Base-by-base conservation (phyloP, 92 coral and sea anemone genomes). In the Umimayanthus kanabou region DNA sequence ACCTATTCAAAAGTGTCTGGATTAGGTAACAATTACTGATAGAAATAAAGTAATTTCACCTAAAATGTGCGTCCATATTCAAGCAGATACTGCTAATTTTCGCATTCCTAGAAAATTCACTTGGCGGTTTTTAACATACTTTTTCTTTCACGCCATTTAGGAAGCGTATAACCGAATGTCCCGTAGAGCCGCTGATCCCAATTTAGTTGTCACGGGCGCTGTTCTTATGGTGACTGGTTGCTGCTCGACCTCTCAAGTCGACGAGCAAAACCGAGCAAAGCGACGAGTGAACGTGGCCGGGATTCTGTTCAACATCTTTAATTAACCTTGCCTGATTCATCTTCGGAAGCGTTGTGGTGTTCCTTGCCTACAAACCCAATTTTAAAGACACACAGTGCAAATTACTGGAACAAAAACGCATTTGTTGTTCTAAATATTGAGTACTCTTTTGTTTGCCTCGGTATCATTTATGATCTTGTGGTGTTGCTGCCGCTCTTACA, bases 181-280 rank as follows among this genome's bases (percentile, higher is more conserved):
- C 66, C 7, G 45, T 47, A 20, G 77, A 83, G 50, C 87, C 78
- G 78, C 87, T 83, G 87, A 83, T 83, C 49, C 87, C 87, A n/a
- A 83, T 83, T 28, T 83, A 5, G n/a, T 83, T 45, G 87, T 83
- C 40, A 66, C 87, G 26, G 87, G 87, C 61, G 66, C 78, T 1
- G 77, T 83, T 15, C 1, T 83, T 23, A 43, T 83, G 9, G 7
- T 83, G 23, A 83, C 87, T 10, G 77, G 87, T 16, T 83, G 87
- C 66, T 83, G 87, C 78, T 83, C 87, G 11, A 83, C 87, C 45
- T 83, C 87, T 18, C 87, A 83, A 47, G 87, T 78, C 18, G 87
- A 83, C 18, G 87, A 47, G 11, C 42, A 70, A 22, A n/a, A 83
- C 87, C 87, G 87, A 42, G 87, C 87, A 2, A 83, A 83, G 14